Conservation (phyloP, 2,888 invertebrate genomes). For the Rhagium mordax region DNA sequence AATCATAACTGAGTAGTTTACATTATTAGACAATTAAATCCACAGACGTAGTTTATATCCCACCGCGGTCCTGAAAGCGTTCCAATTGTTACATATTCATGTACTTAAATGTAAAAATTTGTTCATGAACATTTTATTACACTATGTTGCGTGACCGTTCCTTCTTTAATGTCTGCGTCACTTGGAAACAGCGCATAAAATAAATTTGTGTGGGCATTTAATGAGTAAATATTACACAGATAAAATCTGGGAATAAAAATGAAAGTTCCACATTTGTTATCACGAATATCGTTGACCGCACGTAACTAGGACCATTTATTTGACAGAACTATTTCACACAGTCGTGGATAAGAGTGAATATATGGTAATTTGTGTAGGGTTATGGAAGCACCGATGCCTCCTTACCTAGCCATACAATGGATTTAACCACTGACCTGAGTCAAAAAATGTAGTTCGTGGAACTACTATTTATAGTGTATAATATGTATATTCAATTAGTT, state of each 20-base stretch:
- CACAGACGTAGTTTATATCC: too few species aligned
- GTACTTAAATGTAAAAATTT: background rate
- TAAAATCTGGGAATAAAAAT: slow-evolving; percentile 3
- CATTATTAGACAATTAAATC: too few species aligned
- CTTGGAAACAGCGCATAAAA: background rate
- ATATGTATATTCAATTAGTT: too few species aligned
- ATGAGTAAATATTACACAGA: slow-evolving; percentile 23
- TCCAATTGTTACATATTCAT: background rate
- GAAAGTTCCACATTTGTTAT: slow-evolving; percentile 1
- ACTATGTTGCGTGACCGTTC: background rate
- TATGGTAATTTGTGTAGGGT: background rate
- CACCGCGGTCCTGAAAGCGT: background rate
- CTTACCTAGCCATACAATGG: background rate
- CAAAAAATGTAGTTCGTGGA: background rate
- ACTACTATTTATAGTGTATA: too few species aligned
- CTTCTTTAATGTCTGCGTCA: background rate
- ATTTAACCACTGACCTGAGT: background rate
- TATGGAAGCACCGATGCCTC: background rate
- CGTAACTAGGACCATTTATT: too few species aligned
- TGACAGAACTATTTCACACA: background rate
- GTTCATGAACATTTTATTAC: background rate
- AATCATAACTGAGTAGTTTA: too few species aligned
- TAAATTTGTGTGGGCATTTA: slow-evolving; percentile 8
- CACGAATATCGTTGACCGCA: background rate
- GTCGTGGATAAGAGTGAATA: background rate